phyloP scores from a whole-genome alignment of 2,888 invertebrate genomes.

The Helobdella robusta region DNA sequence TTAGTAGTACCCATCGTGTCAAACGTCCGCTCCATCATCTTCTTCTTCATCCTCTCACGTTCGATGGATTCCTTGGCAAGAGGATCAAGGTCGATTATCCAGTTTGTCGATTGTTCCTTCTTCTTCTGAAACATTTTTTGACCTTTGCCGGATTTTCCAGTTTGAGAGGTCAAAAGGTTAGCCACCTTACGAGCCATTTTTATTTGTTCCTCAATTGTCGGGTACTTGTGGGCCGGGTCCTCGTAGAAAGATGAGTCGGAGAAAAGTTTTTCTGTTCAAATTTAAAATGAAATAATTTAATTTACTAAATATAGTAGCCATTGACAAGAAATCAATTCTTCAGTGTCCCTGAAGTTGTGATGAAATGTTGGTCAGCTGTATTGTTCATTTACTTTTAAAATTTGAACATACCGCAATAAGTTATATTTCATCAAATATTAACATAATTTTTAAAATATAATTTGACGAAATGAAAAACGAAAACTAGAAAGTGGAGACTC shows the following conservation, averaged over 20 bases:
- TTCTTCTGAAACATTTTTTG: conserved; percentile 92
- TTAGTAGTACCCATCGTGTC: too few relatives aligned
- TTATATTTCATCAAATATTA: neutral
- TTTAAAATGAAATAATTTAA: neutral
- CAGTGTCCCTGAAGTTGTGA: neutral
- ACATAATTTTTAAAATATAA: neutral
- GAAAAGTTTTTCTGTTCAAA: conserved; percentile 45
- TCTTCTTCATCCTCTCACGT: neutral
- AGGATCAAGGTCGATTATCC: conserved; percentile 56
- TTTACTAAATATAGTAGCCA: neutral
- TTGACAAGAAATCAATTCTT: neutral
- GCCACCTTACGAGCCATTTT: conserved; percentile 84
- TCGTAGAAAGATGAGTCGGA: conserved; percentile 50
- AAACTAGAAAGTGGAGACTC: too few relatives aligned
- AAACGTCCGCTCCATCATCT: too few relatives aligned
- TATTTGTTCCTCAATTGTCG: conserved; percentile 92
- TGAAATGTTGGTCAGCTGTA: neutral
- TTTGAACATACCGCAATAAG: neutral
- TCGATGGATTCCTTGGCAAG: conserved; percentile 5
- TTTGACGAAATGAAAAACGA: too few relatives aligned
- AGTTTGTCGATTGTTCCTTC: conserved; percentile 83
- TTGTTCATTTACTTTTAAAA: neutral
- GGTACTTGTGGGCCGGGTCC: conserved; percentile 57
- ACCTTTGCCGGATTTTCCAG: conserved; percentile 85
- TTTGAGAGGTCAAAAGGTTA: conserved; percentile 70